These are phyloP conservation scores for Steinernema hermaphroditum DNA, from an alignment of 2,888 invertebrate species.

Conservation along the genomic window DNA sequence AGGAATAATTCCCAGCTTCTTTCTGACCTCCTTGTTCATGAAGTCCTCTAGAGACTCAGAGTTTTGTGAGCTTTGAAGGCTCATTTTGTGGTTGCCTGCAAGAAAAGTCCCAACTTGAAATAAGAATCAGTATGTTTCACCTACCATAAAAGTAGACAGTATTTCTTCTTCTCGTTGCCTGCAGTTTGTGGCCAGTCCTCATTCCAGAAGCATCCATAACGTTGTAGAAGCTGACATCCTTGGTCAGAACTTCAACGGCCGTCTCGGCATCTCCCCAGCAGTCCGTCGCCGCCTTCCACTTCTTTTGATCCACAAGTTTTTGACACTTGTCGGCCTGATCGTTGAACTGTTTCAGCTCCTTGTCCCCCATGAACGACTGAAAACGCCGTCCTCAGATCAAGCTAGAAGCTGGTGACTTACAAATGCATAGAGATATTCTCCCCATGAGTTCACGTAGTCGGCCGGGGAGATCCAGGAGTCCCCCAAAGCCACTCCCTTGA, in stretches of 20 bases:
- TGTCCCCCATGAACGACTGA: conserved; percentile 53
- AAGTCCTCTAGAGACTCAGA: conserved; percentile 68
- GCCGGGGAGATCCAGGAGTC: conserved; percentile 88
- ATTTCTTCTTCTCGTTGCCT: neutral
- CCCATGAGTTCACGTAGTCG: conserved; percentile 83
- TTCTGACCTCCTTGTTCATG: conserved; percentile 75
- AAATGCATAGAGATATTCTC: conserved; percentile 77
- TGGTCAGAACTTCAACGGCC: conserved; percentile 68
- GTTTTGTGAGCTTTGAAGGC: conserved; percentile 35
- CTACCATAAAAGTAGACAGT: conserved; percentile 15
- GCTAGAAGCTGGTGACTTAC: conserved; percentile 68
- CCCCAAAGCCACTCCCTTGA: conserved; percentile 80
- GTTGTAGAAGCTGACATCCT: conserved; percentile 11
- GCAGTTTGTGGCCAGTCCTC: neutral
- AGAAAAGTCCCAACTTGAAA: neutral
- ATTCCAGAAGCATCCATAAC: conserved; percentile 1
- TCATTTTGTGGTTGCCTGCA: too few relatives aligned
- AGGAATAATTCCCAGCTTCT: conserved; percentile 74
- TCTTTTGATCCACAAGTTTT: conserved; percentile 70
- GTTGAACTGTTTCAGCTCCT: conserved; percentile 44
- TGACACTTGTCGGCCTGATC: conserved; percentile 46
- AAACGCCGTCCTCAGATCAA: conserved; percentile 19
- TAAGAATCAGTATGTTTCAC: neutral
- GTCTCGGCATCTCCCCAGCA: conserved; percentile 75
- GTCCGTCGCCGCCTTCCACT: conserved; percentile 73